Base-by-base conservation (phyloP, 2,888 invertebrate species). In the Gortyna flavago region DNA sequence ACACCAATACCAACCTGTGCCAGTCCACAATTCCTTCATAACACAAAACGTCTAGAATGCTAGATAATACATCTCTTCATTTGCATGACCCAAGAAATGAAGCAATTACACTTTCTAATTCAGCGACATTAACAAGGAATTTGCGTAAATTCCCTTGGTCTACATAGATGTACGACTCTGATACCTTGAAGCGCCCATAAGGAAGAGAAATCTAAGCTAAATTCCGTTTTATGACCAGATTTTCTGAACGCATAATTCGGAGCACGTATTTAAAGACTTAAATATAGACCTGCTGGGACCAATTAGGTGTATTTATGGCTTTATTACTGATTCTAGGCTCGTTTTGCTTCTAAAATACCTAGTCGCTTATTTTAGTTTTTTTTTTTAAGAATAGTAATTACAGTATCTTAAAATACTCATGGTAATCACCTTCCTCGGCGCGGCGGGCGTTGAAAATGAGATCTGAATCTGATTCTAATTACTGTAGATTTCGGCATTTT, bases 151-250 rank as follows among this genome's bases (percentile, higher is more conserved):
- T 72, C 62, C 75, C 81, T 75, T 80, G 84, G 62, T 80, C 84
- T 62, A 75, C 75, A 51, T 76, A 88, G 77, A 77, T 85, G 68
- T 59, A 66, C 44, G 61, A 57, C 65, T 64, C 70, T 62, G 85
- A 88, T 88, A 78, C 67, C 64, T 77, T 61, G 69, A 29, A 67
- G 71, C 64, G 51, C 48, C 72, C n/a, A 84, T 85, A 72, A 87
- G 87, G 87, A 88, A 87, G 84, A 78, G 87, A 88, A 80, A 87
- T 54, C 70, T 72, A 21, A 72, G n/a, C 75, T 64, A 54, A 75
- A 59, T 29, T 66, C 35, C 57, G 65, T 57, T 85, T 83, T 79
- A 85, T 75, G 54, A 62, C 41, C 61, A 64, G 57, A 67, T 74
- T 67, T 32, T 68, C 25, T 65, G 1, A 51, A 65, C 51, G 48